Evolutionary conservation across 37 sponge, comb jelly and placozoan species (phyloP).

Genomic region (Cladorhizidae sp.): DNA sequence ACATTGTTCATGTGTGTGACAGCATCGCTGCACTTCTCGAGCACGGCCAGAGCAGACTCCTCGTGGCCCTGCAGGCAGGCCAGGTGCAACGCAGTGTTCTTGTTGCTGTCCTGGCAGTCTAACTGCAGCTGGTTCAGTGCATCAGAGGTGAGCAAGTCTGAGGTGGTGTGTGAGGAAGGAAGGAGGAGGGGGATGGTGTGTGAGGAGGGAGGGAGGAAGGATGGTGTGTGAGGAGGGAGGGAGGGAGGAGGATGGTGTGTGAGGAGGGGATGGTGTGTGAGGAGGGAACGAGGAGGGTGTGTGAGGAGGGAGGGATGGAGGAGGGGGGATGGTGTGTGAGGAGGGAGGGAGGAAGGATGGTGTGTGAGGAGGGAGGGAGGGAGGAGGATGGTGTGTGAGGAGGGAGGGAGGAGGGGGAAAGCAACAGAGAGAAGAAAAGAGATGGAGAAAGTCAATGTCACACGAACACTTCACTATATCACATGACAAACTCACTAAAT

Average conservation of each 20-base stretch:
- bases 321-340: constrained; percentile 38
- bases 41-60: constrained; percentile 65
- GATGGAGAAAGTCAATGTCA: too few relatives aligned
- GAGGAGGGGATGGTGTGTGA: neutral
- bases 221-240: constrained; percentile 21
- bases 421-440: neutral
- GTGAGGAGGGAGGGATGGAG: constrained; percentile 68
- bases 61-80: constrained; percentile 81
- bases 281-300: neutral
- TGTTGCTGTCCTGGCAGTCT: constrained; percentile 38
- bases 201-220: constrained; percentile 6
- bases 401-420: neutral
- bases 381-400: constrained; percentile 15
- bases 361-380: constrained; percentile 17
- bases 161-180: constrained; percentile 47
- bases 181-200: constrained; percentile 53
- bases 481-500: neutral
- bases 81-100: constrained; percentile 83
- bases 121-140: constrained; percentile 38
- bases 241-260: constrained; percentile 8
- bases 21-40: constrained; percentile 46
- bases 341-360: constrained; percentile 13
- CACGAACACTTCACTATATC: neutral
- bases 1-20: constrained; percentile 42
- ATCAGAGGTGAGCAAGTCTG: constrained; percentile 45